Percentiles rank a stretch among this genome's conserved stretches.
phyloP scores from a whole-genome alignment of 2,888 invertebrate genomes.

The Drosophila formosana region DNA sequence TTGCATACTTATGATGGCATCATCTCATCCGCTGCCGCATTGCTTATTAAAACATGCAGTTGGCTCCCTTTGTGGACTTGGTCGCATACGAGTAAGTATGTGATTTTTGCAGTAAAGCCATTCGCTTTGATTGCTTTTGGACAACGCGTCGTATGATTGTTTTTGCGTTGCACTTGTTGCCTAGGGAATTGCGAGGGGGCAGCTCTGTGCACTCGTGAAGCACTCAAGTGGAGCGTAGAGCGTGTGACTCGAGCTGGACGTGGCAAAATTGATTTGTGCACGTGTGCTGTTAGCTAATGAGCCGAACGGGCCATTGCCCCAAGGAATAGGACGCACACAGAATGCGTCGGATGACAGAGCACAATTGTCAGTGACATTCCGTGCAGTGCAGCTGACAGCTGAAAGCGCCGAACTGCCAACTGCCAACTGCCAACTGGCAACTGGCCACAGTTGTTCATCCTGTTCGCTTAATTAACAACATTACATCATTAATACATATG shows the following conservation, averaged over 20 bases:
- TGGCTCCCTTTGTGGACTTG: conserved; percentile 11
- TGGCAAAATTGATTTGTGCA: conserved; percentile 76
- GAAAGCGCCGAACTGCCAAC: conserved; percentile 8
- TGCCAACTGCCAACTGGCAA: conserved; percentile 14
- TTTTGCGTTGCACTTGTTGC: conserved; percentile 49
- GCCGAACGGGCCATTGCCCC: conserved; percentile 40
- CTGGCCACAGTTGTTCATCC: conserved; percentile 36
- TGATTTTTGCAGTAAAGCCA: conserved; percentile 53
- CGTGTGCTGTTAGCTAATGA: conserved; percentile 76
- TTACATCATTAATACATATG: conserved; percentile 57
- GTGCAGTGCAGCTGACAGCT: conserved; percentile 28
- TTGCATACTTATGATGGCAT: conserved; percentile 46
- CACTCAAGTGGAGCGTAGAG: conserved; percentile 31
- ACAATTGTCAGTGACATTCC: conserved; percentile 47
- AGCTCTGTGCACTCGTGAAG: conserved; percentile 24
- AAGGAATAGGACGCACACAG: conserved; percentile 9
- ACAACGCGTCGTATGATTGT: conserved; percentile 72
- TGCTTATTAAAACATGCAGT: conserved; percentile 69
- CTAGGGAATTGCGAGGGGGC: conserved; percentile 17
- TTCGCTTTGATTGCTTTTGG: conserved; percentile 72
- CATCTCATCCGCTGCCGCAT: conserved; percentile 34
- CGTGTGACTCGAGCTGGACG: conserved; percentile 35
- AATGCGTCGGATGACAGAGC: conserved; percentile 27
- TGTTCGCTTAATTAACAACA: conserved; percentile 69
- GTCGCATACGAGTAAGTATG: conserved; percentile 14